Evolutionary conservation across 1,140 invertebrate species (phyloP).

Genomic region (Caenorhabditis inopinata): DNA sequence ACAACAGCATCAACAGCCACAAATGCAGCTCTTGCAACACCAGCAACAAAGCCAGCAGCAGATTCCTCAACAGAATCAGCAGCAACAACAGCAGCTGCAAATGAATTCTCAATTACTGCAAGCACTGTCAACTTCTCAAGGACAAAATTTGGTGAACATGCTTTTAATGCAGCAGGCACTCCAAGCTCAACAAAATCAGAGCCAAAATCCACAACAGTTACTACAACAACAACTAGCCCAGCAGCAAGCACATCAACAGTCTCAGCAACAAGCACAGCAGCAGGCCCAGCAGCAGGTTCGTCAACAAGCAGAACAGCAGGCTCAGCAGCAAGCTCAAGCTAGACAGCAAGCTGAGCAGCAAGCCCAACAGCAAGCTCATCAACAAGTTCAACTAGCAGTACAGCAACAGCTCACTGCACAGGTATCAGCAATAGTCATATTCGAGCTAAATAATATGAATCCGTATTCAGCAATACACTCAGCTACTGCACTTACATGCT

Average conservation of each 20-base stretch:
- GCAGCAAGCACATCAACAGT: not conserved
- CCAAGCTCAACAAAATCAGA: not conserved
- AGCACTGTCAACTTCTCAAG: not conserved
- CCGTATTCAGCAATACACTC: not conserved
- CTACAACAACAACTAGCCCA: not conserved
- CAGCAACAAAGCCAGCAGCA: constrained; percentile 3
- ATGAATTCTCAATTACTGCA: constrained; percentile 1
- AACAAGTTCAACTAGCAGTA: not conserved
- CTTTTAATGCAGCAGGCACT: not conserved
- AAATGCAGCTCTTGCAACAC: not conserved
- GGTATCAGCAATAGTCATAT: not conserved
- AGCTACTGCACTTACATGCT: not conserved
- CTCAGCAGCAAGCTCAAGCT: not conserved
- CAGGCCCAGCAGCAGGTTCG: not conserved
- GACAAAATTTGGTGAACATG: not conserved
- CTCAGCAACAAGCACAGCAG: not conserved
- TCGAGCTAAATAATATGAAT: no score
- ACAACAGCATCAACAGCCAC: constrained; percentile 11
- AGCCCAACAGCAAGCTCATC: not conserved
- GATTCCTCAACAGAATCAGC: not conserved
- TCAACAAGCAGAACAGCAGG: not conserved
- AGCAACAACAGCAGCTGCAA: not conserved
- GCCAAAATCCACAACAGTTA: not conserved
- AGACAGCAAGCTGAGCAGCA: not conserved
- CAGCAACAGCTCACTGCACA: not conserved